These are phyloP conservation scores for Temnothorax nylanderi DNA, from an alignment of 1,140 invertebrate genomes.

Conservation along the genomic window DNA sequence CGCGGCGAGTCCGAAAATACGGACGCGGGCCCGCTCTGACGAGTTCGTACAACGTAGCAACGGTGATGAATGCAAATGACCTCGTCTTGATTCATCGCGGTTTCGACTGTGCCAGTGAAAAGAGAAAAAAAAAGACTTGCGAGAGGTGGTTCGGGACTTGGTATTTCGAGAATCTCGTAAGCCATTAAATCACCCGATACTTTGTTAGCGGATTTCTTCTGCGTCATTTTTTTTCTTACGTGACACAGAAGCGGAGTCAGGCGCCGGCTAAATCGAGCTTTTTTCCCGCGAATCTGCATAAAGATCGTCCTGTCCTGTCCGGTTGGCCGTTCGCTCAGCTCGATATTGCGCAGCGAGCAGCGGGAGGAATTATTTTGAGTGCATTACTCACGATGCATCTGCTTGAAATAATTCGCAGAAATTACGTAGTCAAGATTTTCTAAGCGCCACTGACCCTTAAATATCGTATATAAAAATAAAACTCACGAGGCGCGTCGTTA, in stretches of 20 bases:
- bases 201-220: constrained; percentile 27
- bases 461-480: constrained; percentile 22
- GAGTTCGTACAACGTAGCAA: constrained; percentile 10
- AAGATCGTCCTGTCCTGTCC: constrained; percentile 28
- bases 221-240: constrained; percentile 3
- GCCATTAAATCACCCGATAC: constrained; percentile 48
- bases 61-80: constrained; percentile 43
- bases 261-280: constrained; percentile 38
- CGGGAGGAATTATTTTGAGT: constrained; percentile 60
- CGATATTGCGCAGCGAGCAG: constrained; percentile 44
- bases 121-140: background rate
- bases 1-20: constrained; percentile 12
- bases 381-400: constrained; percentile 62
- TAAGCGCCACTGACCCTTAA: constrained; percentile 19
- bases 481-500: background rate
- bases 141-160: constrained; percentile 20
- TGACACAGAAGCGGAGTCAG: constrained; percentile 38
- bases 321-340: background rate
- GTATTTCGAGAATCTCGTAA: constrained; percentile 46
- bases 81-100: constrained; percentile 51
- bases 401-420: constrained; percentile 57
- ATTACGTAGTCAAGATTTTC: constrained; percentile 50
- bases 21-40: constrained; percentile 7
- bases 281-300: constrained; percentile 46
- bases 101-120: background rate